These are phyloP conservation scores for Ascaphus truei DNA, from an alignment of 2,113 vertebrate genomes.

Conservation along the genomic window DNA sequence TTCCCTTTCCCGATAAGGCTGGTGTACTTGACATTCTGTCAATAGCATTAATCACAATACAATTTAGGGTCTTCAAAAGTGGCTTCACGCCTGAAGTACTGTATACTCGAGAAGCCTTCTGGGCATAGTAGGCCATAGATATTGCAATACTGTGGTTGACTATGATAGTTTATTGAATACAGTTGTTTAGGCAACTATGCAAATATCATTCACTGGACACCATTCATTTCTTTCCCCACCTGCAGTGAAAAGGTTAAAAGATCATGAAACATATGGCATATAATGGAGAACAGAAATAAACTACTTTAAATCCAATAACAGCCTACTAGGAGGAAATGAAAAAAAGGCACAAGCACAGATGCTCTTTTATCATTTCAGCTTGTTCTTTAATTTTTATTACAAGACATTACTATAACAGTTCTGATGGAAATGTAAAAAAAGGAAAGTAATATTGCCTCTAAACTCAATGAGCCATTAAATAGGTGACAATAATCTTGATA, in stretches of 20 bases:
- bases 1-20: too few species aligned
- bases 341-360: neutral
- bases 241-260: neutral
- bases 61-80: too few species aligned
- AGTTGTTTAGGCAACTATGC: too few species aligned
- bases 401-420: neutral
- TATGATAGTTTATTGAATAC: too few species aligned
- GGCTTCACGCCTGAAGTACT: too few species aligned
- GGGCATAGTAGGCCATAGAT: too few species aligned
- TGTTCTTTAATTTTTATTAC: slow-evolving; percentile 31
- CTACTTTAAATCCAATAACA: neutral
- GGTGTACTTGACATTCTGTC: too few species aligned
- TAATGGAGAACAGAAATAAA: neutral
- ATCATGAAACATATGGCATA: neutral
- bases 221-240: neutral
- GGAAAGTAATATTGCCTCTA: neutral
- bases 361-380: slow-evolving; percentile 1
- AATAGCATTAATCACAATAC: too few species aligned
- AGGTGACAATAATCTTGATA: slow-evolving; percentile 31
- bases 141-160: too few species aligned
- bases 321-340: neutral
- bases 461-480: slow-evolving; percentile 27
- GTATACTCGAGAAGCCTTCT: too few species aligned
- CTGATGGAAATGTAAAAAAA: slow-evolving; percentile 30
- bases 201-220: neutral